Conservation (phyloP, 2,797 vertebrate genomes). For the Basileuterus tristriatus region DNA sequence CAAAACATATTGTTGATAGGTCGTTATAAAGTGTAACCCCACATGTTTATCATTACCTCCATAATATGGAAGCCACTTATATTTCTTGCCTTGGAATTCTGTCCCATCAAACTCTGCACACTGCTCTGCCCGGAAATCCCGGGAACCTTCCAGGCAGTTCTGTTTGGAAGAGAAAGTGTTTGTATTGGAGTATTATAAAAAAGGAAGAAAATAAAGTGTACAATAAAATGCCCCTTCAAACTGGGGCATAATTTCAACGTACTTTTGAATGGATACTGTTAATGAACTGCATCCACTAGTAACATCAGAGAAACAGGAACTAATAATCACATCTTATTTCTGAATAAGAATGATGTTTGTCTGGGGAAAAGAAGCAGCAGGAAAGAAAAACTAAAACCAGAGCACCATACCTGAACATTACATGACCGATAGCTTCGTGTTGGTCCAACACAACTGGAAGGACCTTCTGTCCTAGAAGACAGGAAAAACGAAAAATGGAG, state of each 20-base stretch:
- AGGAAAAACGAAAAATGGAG: not conserved
- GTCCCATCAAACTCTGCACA: slow-evolving; percentile 88
- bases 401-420: slow-evolving; percentile 84
- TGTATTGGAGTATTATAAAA: not conserved
- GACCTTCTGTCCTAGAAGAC: slow-evolving; percentile 84
- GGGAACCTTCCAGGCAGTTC: slow-evolving; percentile 88
- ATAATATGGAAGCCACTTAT: slow-evolving; percentile 94
- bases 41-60: slow-evolving; percentile 79
- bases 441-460: slow-evolving; percentile 88
- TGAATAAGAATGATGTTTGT: not conserved
- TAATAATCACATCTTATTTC: not conserved
- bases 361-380: not conserved
- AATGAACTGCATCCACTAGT: not conserved
- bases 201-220: not conserved
- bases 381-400: not conserved
- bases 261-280: not conserved
- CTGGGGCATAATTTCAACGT: not conserved
- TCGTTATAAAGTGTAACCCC: not conserved
- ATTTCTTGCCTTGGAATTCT: slow-evolving; percentile 88
- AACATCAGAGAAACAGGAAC: not conserved
- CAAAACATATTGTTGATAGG: not conserved
- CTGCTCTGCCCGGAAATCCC: slow-evolving; percentile 93
- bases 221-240: not conserved
- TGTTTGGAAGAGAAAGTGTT: slow-evolving; percentile 42
- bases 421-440: slow-evolving; percentile 85